Percentiles rank a stretch among this genome's conserved stretches.
phyloP scores from a whole-genome alignment of 2,888 invertebrate species.

The Ischnura elegans region DNA sequence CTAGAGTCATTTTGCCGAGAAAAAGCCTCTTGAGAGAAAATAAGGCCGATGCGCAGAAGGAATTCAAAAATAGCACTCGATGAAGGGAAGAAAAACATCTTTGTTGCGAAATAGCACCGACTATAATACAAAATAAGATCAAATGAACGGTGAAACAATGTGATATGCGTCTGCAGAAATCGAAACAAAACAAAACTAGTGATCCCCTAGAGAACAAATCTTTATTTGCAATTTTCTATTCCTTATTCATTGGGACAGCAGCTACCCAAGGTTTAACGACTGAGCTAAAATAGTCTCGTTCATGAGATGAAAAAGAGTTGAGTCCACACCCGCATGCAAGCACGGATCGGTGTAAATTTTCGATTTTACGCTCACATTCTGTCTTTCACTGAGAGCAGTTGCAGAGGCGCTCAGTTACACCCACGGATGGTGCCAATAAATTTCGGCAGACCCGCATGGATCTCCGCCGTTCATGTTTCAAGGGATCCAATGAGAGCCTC shows the following conservation, averaged over 20 bases:
- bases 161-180: background rate
- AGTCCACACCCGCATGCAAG: background rate
- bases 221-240: background rate
- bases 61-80: background rate
- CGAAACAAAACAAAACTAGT: background rate
- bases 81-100: conserved; percentile 24
- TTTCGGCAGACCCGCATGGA: background rate
- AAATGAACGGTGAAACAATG: background rate
- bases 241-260: background rate
- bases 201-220: background rate
- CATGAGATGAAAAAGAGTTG: background rate
- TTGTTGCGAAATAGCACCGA: background rate
- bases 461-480: background rate
- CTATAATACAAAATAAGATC: conserved; percentile 4
- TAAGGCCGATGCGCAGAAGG: conserved; percentile 38
- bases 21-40: background rate
- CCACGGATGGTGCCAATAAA: background rate
- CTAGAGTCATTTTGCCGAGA: background rate
- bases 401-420: background rate
- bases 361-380: background rate
- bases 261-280: background rate
- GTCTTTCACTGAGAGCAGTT: background rate
- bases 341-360: background rate
- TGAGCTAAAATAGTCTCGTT: background rate
- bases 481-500: background rate